phyloP scores from a whole-genome alignment of 2,113 vertebrate species.

The Platichthys stellatus region DNA sequence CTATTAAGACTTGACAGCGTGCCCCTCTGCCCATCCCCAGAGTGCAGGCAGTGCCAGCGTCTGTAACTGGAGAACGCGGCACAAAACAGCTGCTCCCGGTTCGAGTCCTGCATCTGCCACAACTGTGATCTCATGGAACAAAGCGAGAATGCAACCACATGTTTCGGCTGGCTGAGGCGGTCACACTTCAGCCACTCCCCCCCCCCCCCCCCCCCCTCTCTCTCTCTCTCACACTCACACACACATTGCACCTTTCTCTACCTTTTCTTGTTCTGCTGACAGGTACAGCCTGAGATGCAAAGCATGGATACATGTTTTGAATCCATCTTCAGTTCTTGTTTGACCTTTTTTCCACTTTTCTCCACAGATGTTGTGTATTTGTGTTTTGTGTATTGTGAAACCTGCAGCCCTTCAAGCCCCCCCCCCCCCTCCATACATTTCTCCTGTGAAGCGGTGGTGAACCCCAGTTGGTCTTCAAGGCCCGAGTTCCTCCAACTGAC shows the following conservation, averaged over 20 bases:
- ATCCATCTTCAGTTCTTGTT: conserved; percentile 16
- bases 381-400: not conserved
- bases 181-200: conserved; percentile 72
- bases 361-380: not conserved
- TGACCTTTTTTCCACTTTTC: not conserved
- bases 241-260: not conserved
- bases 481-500: conserved; percentile 36
- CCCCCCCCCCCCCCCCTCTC: not conserved
- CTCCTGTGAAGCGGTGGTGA: conserved; percentile 34
- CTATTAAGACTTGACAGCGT: conserved; percentile 59
- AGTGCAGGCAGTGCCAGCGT: conserved; percentile 62
- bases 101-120: conserved; percentile 79
- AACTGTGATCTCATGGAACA: conserved; percentile 80
- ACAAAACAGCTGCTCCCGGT: conserved; percentile 80
- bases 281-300: not conserved
- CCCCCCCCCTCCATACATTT: not conserved
- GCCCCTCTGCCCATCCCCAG: conserved; percentile 70
- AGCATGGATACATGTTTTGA: conserved; percentile 5
- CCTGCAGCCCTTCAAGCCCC: not conserved
- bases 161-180: conserved; percentile 56
- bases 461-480: conserved; percentile 43
- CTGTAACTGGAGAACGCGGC: conserved; percentile 77
- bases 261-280: conserved; percentile 6
- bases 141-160: conserved; percentile 79
- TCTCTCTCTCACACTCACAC: not conserved